These are phyloP conservation scores for Hypomecis atomaria DNA, from an alignment of 2,888 invertebrate genomes.

Conservation along the genomic window DNA sequence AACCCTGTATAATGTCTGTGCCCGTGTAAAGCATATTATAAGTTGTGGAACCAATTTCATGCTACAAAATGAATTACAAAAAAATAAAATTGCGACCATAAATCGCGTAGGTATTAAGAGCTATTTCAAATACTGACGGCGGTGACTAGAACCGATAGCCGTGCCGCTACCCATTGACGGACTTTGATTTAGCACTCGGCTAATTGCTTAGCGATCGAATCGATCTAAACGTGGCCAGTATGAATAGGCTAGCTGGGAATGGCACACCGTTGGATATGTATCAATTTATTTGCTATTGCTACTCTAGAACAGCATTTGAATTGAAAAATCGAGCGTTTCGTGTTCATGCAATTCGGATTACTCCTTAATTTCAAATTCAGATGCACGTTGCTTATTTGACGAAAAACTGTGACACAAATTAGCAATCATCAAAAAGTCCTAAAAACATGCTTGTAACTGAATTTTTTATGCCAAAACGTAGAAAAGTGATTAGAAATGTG, in stretches of 20 bases:
- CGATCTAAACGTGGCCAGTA: slow-evolving; percentile 18
- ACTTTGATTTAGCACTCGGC: slow-evolving; percentile 40
- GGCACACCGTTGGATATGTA: neutral
- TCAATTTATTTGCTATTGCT: neutral
- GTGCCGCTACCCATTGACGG: slow-evolving; percentile 36
- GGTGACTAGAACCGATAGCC: slow-evolving; percentile 32
- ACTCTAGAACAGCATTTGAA: neutral
- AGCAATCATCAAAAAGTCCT: no score
- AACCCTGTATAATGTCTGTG: no score
- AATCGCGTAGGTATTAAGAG: slow-evolving; percentile 41
- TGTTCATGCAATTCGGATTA: neutral
- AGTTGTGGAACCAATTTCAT: no score
- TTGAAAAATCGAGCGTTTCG: neutral
- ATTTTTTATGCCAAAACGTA: no score
- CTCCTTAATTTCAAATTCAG: no score
- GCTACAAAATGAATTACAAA: neutral
- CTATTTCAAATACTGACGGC: slow-evolving; percentile 36
- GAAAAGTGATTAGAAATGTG: no score
- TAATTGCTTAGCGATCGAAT: slow-evolving; percentile 35
- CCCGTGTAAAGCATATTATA: no score
- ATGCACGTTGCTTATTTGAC: no score
- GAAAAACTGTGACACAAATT: no score
- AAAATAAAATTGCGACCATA: slow-evolving; percentile 11
- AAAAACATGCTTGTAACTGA: no score
- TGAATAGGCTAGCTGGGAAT: slow-evolving; percentile 9